Percentiles rank a stretch among this genome's conserved stretches.
These are phyloP conservation scores for Elanus axillaris DNA, from an alignment of 2,113 vertebrate genomes.

Conservation along the genomic window DNA sequence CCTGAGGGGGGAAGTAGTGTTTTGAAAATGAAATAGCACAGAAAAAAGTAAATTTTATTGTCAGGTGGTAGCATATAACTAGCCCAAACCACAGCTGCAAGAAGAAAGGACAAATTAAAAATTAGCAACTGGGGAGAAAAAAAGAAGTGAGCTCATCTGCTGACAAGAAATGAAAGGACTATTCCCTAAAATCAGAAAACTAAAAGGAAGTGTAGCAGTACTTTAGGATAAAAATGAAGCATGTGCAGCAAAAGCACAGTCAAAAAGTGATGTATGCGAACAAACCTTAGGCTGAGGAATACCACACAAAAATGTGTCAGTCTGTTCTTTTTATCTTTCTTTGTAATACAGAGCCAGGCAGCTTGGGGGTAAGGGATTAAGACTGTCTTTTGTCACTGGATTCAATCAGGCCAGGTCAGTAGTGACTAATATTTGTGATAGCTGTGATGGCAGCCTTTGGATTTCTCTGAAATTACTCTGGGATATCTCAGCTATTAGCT, in stretches of 20 bases:
- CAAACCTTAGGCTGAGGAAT: background rate
- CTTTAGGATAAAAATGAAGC: background rate
- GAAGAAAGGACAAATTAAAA: background rate
- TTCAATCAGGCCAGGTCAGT: background rate
- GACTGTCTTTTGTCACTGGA: background rate
- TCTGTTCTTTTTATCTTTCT: background rate
- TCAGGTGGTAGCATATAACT: background rate
- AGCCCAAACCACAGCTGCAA: background rate
- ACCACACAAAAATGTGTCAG: no score
- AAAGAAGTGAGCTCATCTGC: background rate
- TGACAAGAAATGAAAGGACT: background rate
- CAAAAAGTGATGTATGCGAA: background rate
- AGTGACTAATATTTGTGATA: background rate
- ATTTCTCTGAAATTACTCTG: background rate
- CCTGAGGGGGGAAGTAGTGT: fast-evolving
- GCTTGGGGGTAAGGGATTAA: background rate
- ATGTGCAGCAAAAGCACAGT: background rate
- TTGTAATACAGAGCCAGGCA: background rate
- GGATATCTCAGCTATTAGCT: background rate
- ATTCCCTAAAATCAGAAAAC: background rate
- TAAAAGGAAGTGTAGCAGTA: background rate
- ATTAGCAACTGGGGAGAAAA: background rate
- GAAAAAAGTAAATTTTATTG: background rate
- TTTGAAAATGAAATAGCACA: background rate
- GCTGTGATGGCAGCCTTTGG: background rate